Conservation (phyloP, 1,140 invertebrate species). For the Trypoxylus dichotomus region DNA sequence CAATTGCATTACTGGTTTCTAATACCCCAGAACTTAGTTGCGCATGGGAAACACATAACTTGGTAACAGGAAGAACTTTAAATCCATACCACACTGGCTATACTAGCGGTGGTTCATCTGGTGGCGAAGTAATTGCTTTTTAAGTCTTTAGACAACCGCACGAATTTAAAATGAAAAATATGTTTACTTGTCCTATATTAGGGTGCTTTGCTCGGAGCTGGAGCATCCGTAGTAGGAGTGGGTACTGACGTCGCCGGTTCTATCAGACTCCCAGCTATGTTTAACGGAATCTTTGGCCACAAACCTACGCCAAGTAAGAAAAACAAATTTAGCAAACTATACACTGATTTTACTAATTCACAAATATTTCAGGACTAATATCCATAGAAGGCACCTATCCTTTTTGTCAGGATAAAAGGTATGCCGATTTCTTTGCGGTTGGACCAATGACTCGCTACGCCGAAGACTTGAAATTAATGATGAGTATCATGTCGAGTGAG, state of each 20-base stretch:
- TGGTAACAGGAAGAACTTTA: constrained; percentile 69
- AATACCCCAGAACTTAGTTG: constrained; percentile 81
- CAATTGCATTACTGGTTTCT: constrained; percentile 76
- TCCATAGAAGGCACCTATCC: constrained; percentile 38
- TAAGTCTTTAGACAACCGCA: too few species aligned
- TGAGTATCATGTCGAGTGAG: constrained; percentile 64
- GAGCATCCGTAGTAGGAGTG: constrained; percentile 77
- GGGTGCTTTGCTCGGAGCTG: constrained; percentile 68
- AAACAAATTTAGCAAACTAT: constrained; percentile 1
- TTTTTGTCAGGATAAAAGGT: constrained; percentile 52
- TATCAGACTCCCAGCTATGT: constrained; percentile 80
- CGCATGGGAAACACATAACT: constrained; percentile 69
- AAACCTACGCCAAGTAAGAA: constrained; percentile 65
- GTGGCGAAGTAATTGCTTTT: constrained; percentile 64
- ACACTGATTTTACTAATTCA: not conserved
- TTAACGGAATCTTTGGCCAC: constrained; percentile 84
- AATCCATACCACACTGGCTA: constrained; percentile 76
- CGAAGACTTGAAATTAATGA: constrained; percentile 71
- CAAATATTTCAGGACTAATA: constrained; percentile 40
- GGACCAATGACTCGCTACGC: constrained; percentile 72
- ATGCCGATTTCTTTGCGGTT: constrained; percentile 46
- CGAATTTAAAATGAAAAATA: not conserved
- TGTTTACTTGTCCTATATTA: constrained; percentile 37
- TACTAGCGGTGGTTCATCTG: constrained; percentile 73
- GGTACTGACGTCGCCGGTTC: constrained; percentile 86